Conservation (phyloP, 2,797 vertebrate genomes). For the Rousettus madagascariensis region DNA sequence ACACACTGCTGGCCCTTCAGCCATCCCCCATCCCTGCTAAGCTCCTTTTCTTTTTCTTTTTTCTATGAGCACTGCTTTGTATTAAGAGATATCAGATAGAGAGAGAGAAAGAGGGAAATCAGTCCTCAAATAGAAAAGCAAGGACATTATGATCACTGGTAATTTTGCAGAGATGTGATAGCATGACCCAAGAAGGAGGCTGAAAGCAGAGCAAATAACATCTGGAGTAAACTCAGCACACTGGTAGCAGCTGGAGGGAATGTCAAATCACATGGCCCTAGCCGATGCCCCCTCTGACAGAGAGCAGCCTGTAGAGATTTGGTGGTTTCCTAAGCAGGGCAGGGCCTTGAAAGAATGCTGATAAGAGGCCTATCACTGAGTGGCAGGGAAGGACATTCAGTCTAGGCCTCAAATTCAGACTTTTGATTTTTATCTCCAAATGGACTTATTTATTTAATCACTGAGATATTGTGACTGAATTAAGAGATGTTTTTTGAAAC, state of each 20-base stretch:
- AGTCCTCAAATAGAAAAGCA: slow-evolving; percentile 59
- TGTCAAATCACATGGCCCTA: background rate
- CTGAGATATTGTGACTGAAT: background rate
- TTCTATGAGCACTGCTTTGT: slow-evolving; percentile 28
- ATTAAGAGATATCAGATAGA: slow-evolving; percentile 18
- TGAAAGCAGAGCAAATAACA: slow-evolving; percentile 51
- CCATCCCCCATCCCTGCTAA: background rate
- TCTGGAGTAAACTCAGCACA: background rate
- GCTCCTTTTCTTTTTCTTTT: background rate
- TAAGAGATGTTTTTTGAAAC: background rate
- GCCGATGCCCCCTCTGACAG: background rate
- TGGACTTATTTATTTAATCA: slow-evolving; percentile 42
- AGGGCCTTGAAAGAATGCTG: background rate
- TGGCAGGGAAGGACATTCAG: slow-evolving; percentile 25
- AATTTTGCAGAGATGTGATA: slow-evolving; percentile 56
- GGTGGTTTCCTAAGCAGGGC: background rate
- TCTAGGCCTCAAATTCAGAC: slow-evolving; percentile 46
- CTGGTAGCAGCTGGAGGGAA: background rate
- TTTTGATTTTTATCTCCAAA: slow-evolving; percentile 44
- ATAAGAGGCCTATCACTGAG: background rate
- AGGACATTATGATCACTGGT: slow-evolving; percentile 33
- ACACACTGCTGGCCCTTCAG: rapidly evolving
- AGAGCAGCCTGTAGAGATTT: background rate
- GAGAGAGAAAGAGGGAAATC: slow-evolving; percentile 3
- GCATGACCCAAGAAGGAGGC: background rate